These are phyloP conservation scores for Agapostemon virescens DNA, from an alignment of 2,888 invertebrate genomes.

Conservation along the genomic window DNA sequence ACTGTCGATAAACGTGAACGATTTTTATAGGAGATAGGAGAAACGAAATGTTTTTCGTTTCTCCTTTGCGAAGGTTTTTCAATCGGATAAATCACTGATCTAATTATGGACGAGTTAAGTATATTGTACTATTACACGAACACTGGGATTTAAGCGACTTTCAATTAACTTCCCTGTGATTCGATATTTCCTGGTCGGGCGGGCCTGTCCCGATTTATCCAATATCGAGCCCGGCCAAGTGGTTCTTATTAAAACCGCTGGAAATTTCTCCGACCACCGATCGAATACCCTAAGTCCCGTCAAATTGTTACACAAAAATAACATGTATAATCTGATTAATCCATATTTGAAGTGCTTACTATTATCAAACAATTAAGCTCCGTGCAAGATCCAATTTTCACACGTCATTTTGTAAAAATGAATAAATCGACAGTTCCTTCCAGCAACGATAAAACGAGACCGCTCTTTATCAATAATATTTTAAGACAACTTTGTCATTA, in stretches of 20 bases:
- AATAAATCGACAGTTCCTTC: background rate
- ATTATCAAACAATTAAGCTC: background rate
- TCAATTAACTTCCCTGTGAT: background rate
- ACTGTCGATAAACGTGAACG: background rate
- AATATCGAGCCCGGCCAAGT: slow-evolving; percentile 18
- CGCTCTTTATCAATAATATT: background rate
- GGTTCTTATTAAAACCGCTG: slow-evolving; percentile 25
- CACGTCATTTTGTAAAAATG: background rate
- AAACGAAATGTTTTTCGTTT: background rate
- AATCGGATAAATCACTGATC: background rate
- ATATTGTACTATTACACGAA: background rate
- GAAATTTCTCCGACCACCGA: background rate
- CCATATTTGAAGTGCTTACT: background rate
- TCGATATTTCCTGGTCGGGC: slow-evolving; percentile 11
- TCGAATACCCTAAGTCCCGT: slow-evolving; percentile 11
- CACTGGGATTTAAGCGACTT: background rate
- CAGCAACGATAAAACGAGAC: background rate
- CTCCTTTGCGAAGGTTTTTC: background rate
- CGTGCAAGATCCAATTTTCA: background rate
- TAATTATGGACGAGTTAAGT: background rate
- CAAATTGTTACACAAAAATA: background rate
- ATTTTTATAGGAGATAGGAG: background rate
- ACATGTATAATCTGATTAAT: too few species aligned
- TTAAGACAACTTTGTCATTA: too few species aligned
- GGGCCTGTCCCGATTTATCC: background rate